Evolutionary conservation across 2,888 invertebrate species (phyloP).

Genomic region (Gibbula magus): DNA sequence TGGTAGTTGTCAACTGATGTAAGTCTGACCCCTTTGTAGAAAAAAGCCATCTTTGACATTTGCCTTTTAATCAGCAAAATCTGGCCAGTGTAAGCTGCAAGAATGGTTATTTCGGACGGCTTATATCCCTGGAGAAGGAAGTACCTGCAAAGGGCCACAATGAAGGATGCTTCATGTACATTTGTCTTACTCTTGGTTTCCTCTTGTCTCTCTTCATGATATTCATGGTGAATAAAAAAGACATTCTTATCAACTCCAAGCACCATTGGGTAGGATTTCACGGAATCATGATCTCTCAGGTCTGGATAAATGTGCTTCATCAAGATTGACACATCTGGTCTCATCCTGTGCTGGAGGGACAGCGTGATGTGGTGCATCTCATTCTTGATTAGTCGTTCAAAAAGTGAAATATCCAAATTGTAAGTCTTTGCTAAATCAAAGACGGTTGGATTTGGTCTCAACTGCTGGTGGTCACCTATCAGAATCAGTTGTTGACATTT

Average conservation of each 20-base stretch:
- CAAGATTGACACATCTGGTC: conserved; percentile 69
- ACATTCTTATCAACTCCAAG: conserved; percentile 64
- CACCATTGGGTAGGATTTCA: conserved; percentile 52
- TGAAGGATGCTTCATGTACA: conserved; percentile 66
- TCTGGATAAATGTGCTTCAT: conserved; percentile 66
- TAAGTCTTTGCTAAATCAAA: conserved; percentile 82
- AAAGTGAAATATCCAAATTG: conserved; percentile 86
- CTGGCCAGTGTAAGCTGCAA: conserved; percentile 72
- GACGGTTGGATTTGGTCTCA: conserved; percentile 84
- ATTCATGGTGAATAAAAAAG: conserved; percentile 67
- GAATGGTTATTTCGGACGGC: conserved; percentile 66
- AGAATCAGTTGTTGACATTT: conserved; percentile 88
- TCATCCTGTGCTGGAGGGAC: conserved; percentile 79
- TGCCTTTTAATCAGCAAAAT: conserved; percentile 54
- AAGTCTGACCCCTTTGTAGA: conserved; percentile 60
- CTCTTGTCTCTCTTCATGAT: conserved; percentile 54
- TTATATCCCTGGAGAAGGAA: conserved; percentile 70
- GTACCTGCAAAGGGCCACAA: conserved; percentile 61
- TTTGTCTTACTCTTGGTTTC: conserved; percentile 68
- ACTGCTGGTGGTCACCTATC: conserved; percentile 89
- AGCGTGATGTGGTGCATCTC: conserved; percentile 80
- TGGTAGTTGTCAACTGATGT: conserved; percentile 72
- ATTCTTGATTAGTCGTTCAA: conserved; percentile 86
- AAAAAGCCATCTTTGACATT: conserved; percentile 52
- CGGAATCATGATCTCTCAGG: conserved; percentile 62